These are phyloP conservation scores for Coreoperca whiteheadi DNA, from an alignment of 2,113 vertebrate species.

Conservation along the genomic window DNA sequence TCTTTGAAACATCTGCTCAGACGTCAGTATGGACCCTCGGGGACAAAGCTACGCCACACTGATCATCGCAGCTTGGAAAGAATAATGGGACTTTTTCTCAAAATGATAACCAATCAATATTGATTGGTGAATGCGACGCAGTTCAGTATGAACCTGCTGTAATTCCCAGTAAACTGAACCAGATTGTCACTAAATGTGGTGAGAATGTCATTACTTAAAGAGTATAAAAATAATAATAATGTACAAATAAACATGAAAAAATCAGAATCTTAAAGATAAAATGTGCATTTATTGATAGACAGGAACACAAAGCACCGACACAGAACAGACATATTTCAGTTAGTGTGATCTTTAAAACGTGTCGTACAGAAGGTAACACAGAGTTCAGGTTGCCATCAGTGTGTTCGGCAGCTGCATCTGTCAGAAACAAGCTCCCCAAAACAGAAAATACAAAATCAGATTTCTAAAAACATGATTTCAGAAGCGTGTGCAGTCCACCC, in stretches of 20 bases:
- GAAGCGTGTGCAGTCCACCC: not conserved
- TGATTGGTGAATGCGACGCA: no score
- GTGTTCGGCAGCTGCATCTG: not conserved
- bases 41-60: no score
- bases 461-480: constrained; percentile 9
- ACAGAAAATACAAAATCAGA: not conserved
- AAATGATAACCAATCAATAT: no score
- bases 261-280: not conserved
- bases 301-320: not conserved
- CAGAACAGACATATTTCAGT: not conserved
- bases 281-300: not conserved
- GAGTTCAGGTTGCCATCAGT: not conserved
- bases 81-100: no score
- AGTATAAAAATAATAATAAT: no score
- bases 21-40: no score
- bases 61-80: no score
- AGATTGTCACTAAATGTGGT: no score
- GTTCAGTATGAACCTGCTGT: no score
- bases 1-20: no score
- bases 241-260: not conserved
- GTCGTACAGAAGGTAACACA: not conserved
- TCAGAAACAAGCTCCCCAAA: not conserved
- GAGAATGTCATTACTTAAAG: no score
- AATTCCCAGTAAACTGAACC: no score
- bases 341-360: not conserved